Evolutionary conservation across 2,797 vertebrate species (phyloP), one percentile per base, ranked within the genome.

Genomic region (Malurus splendens): DNA sequence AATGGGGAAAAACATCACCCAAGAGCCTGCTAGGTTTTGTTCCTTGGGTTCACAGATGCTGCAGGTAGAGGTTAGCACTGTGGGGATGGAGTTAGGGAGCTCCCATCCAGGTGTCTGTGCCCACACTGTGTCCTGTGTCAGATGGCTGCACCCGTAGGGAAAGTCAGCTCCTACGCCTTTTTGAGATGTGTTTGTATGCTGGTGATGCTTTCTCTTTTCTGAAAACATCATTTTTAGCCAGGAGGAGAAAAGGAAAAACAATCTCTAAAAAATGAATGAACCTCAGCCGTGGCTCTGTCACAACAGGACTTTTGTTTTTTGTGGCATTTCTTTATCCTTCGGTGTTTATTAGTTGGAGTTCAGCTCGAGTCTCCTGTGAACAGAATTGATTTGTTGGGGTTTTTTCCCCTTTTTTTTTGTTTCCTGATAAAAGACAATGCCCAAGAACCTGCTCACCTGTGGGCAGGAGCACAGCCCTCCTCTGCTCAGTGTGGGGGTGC

Each of bases 231-330:
- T 72, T 89, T 93, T 85, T 89, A 87, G 87, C 57, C 79, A 71
- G 61, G 14, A 85, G 57, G 33, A 83, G 42, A 79, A 85, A 83
- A 78, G 13, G 19, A 64, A 82, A 78, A 75, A 60, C 65, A 85
- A 38, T 70, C 52, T 67, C 61, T 77, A 50, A 86, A 93, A 93
- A 90, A 92, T 82, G n/a, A 80, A 87, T 73, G 74, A 93, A 73
- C 32, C 50, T 89, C 80, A 76, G 32, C 73, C 7, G 1, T 36
- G 61, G 33, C 65, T 68, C 78, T 77, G 61, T 90, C 78, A 92
- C 91, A 74, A 87, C 56, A 89, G 81, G 75, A 51, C 30, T 60
- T 89, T 33, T 47, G 70, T 77, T 87, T 70, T 60, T 60, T 15
- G 2, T 8, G 3, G 50, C 39, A 47, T 86, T 95, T 93, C 80